These are phyloP conservation scores for Catocala nupta DNA, from an alignment of 2,888 invertebrate genomes.

Conservation along the genomic window DNA sequence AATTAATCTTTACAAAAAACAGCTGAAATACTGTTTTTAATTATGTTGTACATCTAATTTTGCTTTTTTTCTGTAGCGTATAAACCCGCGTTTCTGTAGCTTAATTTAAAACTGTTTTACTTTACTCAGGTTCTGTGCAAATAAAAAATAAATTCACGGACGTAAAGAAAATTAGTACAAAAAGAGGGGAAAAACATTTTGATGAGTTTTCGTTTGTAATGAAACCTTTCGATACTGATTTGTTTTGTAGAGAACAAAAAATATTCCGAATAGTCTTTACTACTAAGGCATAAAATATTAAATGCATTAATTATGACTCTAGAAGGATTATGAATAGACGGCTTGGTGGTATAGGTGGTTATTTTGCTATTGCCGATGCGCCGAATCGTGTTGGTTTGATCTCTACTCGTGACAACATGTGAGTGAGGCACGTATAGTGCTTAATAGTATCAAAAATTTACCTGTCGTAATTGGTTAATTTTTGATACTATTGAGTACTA, in stretches of 20 bases:
- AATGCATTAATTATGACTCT: background rate
- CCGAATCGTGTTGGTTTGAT: no score
- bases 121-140: constrained; percentile 49
- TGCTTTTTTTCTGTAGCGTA: constrained; percentile 37
- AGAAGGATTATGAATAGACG: no score
- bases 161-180: constrained; percentile 44
- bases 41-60: constrained; percentile 47
- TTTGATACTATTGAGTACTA: no score
- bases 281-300: background rate
- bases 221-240: constrained; percentile 28
- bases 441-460: no score
- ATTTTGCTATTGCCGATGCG: no score
- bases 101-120: constrained; percentile 57
- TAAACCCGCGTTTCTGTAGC: constrained; percentile 47
- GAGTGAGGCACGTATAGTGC: no score
- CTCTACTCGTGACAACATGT: no score
- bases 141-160: constrained; percentile 50
- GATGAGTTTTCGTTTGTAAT: constrained; percentile 52
- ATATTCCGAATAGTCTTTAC: background rate
- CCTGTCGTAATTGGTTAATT: no score
- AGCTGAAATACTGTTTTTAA: constrained; percentile 40
- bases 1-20: constrained; percentile 24
- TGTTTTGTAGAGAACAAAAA: constrained; percentile 27
- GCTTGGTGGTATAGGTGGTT: no score
- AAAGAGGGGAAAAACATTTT: constrained; percentile 45